phyloP scores from a whole-genome alignment of 2,888 invertebrate genomes.

The Aphidius colemani region DNA sequence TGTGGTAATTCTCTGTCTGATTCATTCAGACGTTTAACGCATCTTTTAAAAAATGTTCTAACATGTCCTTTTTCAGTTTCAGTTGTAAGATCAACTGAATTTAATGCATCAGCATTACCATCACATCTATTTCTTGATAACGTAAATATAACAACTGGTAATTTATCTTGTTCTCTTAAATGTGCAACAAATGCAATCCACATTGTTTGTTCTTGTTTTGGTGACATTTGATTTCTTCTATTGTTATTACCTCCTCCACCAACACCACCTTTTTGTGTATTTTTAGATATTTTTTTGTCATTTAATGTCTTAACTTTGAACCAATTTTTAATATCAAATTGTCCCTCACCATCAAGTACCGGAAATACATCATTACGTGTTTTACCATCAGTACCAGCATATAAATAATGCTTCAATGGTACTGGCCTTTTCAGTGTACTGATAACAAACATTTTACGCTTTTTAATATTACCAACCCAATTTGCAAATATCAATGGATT shows the following conservation, averaged over 20 bases:
- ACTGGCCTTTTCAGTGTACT: slow-evolving; percentile 93
- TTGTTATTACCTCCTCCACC: slow-evolving; percentile 20
- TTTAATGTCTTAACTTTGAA: slow-evolving; percentile 36
- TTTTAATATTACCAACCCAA: slow-evolving; percentile 87
- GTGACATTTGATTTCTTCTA: slow-evolving; percentile 48
- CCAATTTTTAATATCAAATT: slow-evolving; percentile 70
- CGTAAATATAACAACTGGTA: slow-evolving; percentile 94
- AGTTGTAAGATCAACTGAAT: slow-evolving; percentile 75
- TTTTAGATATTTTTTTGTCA: slow-evolving; percentile 9
- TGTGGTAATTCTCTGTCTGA: slow-evolving; percentile 90
- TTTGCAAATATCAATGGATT: slow-evolving; percentile 95
- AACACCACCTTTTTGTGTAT: background rate
- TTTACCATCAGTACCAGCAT: slow-evolving; percentile 80
- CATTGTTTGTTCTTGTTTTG: slow-evolving; percentile 78
- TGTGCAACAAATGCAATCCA: slow-evolving; percentile 85
- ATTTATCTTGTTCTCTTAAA: slow-evolving; percentile 73
- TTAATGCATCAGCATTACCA: slow-evolving; percentile 64
- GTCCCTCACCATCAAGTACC: slow-evolving; percentile 77
- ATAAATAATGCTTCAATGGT: slow-evolving; percentile 92
- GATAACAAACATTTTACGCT: slow-evolving; percentile 89
- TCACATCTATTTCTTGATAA: slow-evolving; percentile 86
- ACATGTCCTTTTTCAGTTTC: slow-evolving; percentile 84
- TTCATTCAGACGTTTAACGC: slow-evolving; percentile 78
- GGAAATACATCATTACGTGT: slow-evolving; percentile 77
- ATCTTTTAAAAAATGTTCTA: slow-evolving; percentile 82